Conservation (phyloP, 30 jellyfish, hydroid and myxozoan genomes). For the Aurelia coerulea region DNA sequence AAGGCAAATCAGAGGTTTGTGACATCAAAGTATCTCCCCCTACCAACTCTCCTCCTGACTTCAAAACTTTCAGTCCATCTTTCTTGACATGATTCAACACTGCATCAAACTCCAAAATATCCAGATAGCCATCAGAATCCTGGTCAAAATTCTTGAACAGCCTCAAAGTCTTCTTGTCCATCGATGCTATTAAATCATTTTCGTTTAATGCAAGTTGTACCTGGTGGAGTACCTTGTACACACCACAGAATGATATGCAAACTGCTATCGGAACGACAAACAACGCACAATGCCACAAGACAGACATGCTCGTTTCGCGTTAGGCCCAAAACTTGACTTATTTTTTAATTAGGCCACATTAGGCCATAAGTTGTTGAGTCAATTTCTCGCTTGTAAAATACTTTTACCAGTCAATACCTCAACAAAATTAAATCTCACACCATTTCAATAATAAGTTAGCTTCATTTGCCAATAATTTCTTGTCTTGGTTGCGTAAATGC, state of each 20-base stretch:
- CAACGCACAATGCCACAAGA: constrained; percentile 2
- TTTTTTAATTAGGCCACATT: neutral
- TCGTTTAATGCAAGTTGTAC: constrained; percentile 19
- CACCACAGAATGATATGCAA: constrained; percentile 24
- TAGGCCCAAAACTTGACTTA: too few relatives aligned
- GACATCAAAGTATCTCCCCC: neutral
- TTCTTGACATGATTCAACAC: neutral
- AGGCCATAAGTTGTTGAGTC: neutral
- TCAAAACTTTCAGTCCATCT: neutral
- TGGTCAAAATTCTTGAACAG: constrained; percentile 27
- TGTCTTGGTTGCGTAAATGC: too few relatives aligned
- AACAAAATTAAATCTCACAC: too few relatives aligned
- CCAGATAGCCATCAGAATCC: constrained; percentile 37
- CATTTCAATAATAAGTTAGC: too few relatives aligned
- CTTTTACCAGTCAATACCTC: neutral
- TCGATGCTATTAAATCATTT: constrained; percentile 9
- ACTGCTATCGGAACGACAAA: constrained; percentile 18
- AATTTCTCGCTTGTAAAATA: neutral
- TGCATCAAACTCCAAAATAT: constrained; percentile 44
- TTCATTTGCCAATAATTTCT: too few relatives aligned
- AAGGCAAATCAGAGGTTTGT: neutral
- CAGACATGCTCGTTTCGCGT: neutral
- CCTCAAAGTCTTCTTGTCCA: constrained; percentile 23
- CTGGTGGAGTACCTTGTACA: constrained; percentile 18
- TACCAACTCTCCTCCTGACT: neutral